Percentiles rank a stretch among this genome's conserved stretches.
phyloP scores from a whole-genome alignment of 1,140 invertebrate species.

The Listronotus bonariensis region DNA sequence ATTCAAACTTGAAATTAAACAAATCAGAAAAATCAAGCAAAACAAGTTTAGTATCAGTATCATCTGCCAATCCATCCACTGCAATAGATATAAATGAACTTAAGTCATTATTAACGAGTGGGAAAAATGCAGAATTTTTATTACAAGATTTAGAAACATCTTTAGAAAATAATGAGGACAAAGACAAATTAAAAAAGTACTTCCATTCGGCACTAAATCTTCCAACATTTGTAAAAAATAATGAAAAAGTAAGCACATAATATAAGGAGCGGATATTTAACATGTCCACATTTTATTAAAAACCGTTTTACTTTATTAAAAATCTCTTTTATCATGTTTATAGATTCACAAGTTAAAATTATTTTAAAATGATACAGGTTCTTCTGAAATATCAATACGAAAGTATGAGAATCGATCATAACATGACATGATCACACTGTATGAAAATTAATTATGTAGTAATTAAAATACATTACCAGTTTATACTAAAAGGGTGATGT shows the following conservation, averaged over 20 bases:
- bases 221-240: conserved; percentile 72
- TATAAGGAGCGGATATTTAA: too few species aligned
- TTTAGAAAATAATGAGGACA: conserved; percentile 54
- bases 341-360: too few species aligned
- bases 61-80: conserved; percentile 43
- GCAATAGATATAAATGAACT: conserved; percentile 63
- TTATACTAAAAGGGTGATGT: too few species aligned
- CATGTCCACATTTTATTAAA: too few species aligned
- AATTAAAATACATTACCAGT: too few species aligned
- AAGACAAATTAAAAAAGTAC: conserved; percentile 41
- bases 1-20: conserved; percentile 36
- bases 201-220: conserved; percentile 71
- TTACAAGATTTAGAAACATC: conserved; percentile 66
- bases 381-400: too few species aligned
- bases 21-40: conserved; percentile 46
- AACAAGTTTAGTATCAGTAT: conserved; percentile 51
- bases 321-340: too few species aligned
- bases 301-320: too few species aligned
- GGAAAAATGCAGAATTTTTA: conserved; percentile 68
- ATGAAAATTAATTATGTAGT: too few species aligned
- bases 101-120: conserved; percentile 67
- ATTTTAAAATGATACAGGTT: too few species aligned
- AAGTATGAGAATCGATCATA: too few species aligned
- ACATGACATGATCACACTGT: too few species aligned
- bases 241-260: conserved; percentile 65